phyloP scores from a whole-genome alignment of 2,888 invertebrate genomes.

The Galerucella nymphaeae region DNA sequence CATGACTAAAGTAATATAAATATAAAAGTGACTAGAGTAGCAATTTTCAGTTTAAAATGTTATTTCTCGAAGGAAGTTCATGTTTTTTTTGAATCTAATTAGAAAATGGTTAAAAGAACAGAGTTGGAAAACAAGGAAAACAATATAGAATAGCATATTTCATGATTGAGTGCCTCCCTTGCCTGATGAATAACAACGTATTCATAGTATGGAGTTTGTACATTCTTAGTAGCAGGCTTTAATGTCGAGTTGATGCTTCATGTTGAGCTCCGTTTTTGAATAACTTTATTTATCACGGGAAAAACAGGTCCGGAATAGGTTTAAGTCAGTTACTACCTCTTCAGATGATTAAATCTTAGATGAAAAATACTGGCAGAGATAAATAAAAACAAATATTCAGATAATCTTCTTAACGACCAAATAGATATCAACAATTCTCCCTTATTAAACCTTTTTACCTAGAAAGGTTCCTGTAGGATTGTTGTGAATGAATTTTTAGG shows the following conservation, averaged over 20 bases:
- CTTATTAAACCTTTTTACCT: too few relatives aligned
- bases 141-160: conserved; percentile 35
- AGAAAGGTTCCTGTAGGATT: too few relatives aligned
- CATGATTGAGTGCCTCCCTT: conserved; percentile 43
- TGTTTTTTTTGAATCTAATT: not conserved
- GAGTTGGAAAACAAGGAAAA: not conserved
- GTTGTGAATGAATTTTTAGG: too few relatives aligned
- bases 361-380: too few relatives aligned
- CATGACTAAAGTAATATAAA: not conserved
- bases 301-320: conserved; percentile 2
- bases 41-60: not conserved
- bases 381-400: too few relatives aligned
- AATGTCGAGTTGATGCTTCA: conserved; percentile 42
- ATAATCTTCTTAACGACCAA: too few relatives aligned
- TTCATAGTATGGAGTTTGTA: conserved; percentile 35
- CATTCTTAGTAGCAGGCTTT: conserved; percentile 46
- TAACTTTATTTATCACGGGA: conserved; percentile 27
- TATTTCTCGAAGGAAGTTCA: not conserved
- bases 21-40: not conserved
- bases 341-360: too few relatives aligned
- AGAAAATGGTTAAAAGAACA: conserved; percentile 26
- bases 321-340: too few relatives aligned
- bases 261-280: conserved; percentile 29
- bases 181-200: conserved; percentile 5
- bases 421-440: too few relatives aligned